A percentile compares a stretch with the other conserved stretches of the same genome.
These are phyloP conservation scores for Bagarius yarrelli DNA, from an alignment of 2,113 vertebrate genomes.

Conservation along the genomic window DNA sequence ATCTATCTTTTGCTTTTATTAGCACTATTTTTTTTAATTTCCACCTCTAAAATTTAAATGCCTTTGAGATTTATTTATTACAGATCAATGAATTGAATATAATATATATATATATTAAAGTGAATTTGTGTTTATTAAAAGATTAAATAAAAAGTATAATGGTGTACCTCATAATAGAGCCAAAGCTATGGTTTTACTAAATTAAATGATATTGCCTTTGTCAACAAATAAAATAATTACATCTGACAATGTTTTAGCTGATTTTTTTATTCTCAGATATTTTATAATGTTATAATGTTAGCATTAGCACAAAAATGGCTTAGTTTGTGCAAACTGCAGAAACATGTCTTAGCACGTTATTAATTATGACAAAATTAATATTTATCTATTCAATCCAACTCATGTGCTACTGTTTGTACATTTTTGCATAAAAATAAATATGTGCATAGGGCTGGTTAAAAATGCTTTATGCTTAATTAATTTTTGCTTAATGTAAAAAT, in stretches of 20 bases:
- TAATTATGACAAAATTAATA: conserved; percentile 35
- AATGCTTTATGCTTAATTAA: background rate
- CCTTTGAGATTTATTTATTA: too few relatives aligned
- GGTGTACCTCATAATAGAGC: conserved; percentile 4
- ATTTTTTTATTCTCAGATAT: conserved; percentile 2
- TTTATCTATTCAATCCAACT: conserved; percentile 22
- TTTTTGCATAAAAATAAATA: conserved; percentile 25
- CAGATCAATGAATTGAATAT: too few relatives aligned
- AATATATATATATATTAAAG: background rate
- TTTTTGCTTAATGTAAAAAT: conserved; percentile 7
- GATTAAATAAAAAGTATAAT: conserved; percentile 28
- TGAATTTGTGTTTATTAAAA: background rate
- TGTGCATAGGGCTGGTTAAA: conserved; percentile 4
- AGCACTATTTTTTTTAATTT: conserved; percentile 8
- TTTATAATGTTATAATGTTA: background rate
- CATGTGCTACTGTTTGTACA: conserved; percentile 7
- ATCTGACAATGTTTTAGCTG: background rate
- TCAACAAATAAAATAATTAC: background rate
- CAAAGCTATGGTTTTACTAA: background rate
- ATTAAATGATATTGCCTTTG: background rate
- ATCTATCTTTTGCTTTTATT: background rate
- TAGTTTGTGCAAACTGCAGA: background rate
- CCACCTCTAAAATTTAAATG: too few relatives aligned
- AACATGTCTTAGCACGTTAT: conserved; percentile 8
- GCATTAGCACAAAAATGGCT: background rate